Base-by-base conservation (phyloP, 2,113 vertebrate genomes). In the Lasiurus cinereus region DNA sequence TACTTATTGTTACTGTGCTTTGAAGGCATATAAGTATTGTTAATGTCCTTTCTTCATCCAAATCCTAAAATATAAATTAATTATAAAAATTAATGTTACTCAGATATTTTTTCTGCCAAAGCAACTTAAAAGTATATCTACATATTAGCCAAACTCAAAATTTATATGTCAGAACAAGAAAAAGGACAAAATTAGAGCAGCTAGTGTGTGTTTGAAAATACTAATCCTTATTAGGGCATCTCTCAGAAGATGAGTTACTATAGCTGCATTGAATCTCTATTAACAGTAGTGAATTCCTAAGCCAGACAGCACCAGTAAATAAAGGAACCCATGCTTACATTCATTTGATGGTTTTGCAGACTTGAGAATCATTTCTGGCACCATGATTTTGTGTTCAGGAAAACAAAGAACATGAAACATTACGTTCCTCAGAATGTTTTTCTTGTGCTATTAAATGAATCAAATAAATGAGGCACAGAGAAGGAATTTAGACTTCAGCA, bases 181-280 rank as follows among this genome's bases (percentile, higher is more conserved):
- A 95, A 96, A 95, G 96, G 96, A 97, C 92, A 84, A 95, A 96
- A 98, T 79, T 78, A 96, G 88, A 96, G 92, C 83, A 36, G 76
- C 15, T 18, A 88, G 73, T 73, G 46, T 97, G 84, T 97, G 97
- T 98, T 98, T 98, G 96, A 97, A 98, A 98, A 97, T 97, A 96
- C 92, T 93, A 97, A 82, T 89, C 98, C 98, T 98, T 98, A 98
- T 98, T 98, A 98, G 98, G 98, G 83, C 97, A 98, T 98, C 97
- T 98, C 94, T 96, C 95, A 95, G 97, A 97, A 98, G 97, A 98
- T 89, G 98, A 98, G 97, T 89, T 97, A 94, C 96, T 97, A 95
- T 93, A 94, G 97, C 73, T 74, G 90, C 97, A 95, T 84, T 89
- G 88, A 97, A 97, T 97, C 98, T 98, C 98, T 98, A 96, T 98